Evolutionary conservation across 2,113 vertebrate species (phyloP), one percentile per base, ranked within the genome.

Genomic region (Erinaceus europaeus): DNA sequence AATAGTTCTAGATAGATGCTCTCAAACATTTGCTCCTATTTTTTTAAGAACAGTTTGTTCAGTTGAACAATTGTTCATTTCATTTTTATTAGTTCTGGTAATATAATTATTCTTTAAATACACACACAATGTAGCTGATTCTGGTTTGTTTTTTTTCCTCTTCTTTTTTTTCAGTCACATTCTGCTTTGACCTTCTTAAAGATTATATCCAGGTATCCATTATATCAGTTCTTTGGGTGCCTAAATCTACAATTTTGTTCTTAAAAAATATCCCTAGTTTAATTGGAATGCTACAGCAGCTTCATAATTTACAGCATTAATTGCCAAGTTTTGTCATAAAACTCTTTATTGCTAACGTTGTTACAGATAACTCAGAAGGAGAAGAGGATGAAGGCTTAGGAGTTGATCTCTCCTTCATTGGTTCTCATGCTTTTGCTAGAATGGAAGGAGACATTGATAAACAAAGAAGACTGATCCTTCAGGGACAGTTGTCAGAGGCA

Each of bases 361-460:
- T 96, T 97, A 91, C 96, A 98, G 98, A 98, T 62, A 97, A 97
- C 82, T 97, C 97, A 10, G 98, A 98, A 89, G 98, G n/a, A n/a
- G n/a, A 99, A 67, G 98, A 99, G 36, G 94, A 93, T 6, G 96
- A 95, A 75, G 98, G 96, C 71, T 95, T 99, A 95, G 98, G 98
- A 74, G 96, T 96, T 6, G 98, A 99, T 91, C 88, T 99, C 85
- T 98, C 97, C 59, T 98, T 98, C 90, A 99, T 99, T 93, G 99
- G 99, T 32, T 98, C 97, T 40, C 99, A 99, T 44, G 98, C 99
- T 18, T 99, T 99, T 86, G 98, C 99, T 68, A 97, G 98, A 40
- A 99, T 99, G 99, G 99, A 99, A 94, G 99, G 98, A 10, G 99
- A 99, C 0, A 98, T 99, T 80, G 99, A 99, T 96, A 99, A 99